phyloP scores from a whole-genome alignment of 2,888 invertebrate species.

The Bellardia pandia region DNA sequence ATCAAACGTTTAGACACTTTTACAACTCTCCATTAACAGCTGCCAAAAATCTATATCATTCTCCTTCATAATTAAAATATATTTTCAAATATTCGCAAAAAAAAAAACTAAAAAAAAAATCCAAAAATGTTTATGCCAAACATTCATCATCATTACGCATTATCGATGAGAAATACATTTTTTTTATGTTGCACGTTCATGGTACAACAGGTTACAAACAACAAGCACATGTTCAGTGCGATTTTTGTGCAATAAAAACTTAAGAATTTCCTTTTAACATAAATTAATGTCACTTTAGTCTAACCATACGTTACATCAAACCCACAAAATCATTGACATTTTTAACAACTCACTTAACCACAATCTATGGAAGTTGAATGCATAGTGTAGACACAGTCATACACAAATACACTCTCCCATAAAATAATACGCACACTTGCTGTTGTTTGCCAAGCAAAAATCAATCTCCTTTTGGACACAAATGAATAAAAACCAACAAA shows the following conservation, averaged over 20 bases:
- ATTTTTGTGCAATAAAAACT: slow-evolving; percentile 67
- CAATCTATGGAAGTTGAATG: slow-evolving; percentile 56
- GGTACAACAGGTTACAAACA: background rate
- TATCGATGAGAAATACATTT: slow-evolving; percentile 60
- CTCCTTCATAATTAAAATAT: slow-evolving; percentile 40
- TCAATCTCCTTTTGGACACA: slow-evolving; percentile 66
- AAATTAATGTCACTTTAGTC: slow-evolving; percentile 80
- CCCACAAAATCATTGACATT: slow-evolving; percentile 75
- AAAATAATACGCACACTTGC: slow-evolving; percentile 11
- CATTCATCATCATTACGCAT: slow-evolving; percentile 56
- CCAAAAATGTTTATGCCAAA: slow-evolving; percentile 30
- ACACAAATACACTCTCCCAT: background rate
- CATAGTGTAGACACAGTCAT: background rate
- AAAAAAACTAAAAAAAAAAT: background rate
- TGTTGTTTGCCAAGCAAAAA: slow-evolving; percentile 28
- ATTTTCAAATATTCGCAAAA: slow-evolving; percentile 11
- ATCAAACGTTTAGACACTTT: background rate
- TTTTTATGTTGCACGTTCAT: slow-evolving; percentile 16
- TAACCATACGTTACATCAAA: slow-evolving; percentile 72
- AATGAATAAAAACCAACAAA: slow-evolving; percentile 10
- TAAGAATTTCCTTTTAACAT: slow-evolving; percentile 80
- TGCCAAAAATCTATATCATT: slow-evolving; percentile 23
- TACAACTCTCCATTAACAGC: slow-evolving; percentile 30
- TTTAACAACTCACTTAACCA: slow-evolving; percentile 82
- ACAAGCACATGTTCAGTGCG: slow-evolving; percentile 15